A percentile compares a stretch with the other conserved stretches of the same genome.
These are phyloP conservation scores for Melanostoma scalare DNA, from an alignment of 2,888 invertebrate species.

Conservation along the genomic window DNA sequence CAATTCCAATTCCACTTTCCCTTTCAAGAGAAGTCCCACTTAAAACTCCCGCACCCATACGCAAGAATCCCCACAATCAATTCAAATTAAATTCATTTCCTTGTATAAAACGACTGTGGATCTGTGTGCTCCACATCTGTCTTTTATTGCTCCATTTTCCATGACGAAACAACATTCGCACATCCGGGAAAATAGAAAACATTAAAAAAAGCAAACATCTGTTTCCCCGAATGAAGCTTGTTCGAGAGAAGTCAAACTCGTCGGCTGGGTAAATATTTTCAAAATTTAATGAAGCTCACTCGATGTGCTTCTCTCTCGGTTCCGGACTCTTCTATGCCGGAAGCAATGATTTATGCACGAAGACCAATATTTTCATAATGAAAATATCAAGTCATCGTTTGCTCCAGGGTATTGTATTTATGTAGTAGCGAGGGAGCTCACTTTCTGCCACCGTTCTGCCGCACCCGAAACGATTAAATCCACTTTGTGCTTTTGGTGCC, in stretches of 20 bases:
- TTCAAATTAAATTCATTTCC: slow-evolving; percentile 69
- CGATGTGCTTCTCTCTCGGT: not conserved
- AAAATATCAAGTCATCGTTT: slow-evolving; percentile 57
- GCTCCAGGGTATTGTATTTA: not conserved
- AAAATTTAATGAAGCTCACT: slow-evolving; percentile 64
- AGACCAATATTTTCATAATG: slow-evolving; percentile 60
- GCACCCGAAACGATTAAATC: slow-evolving; percentile 53
- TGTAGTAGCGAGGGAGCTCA: not conserved
- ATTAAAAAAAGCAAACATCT: slow-evolving; percentile 60
- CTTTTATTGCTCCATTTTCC: slow-evolving; percentile 64
- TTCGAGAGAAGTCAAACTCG: not conserved
- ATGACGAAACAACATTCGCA: slow-evolving; percentile 37
- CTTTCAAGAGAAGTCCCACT: slow-evolving; percentile 21
- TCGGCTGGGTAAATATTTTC: slow-evolving; percentile 33
- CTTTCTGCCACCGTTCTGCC: not conserved
- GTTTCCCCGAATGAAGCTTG: slow-evolving; percentile 30
- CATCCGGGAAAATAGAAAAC: slow-evolving; percentile 61
- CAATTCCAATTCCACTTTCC: slow-evolving; percentile 47
- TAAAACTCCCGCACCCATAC: not conserved
- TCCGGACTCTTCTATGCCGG: slow-evolving; percentile 34
- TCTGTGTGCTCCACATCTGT: slow-evolving; percentile 57
- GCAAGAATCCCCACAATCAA: slow-evolving; percentile 52
- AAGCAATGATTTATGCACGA: slow-evolving; percentile 70
- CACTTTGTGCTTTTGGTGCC: slow-evolving; percentile 36
- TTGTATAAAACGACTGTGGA: slow-evolving; percentile 45